A percentile compares a stretch with the other conserved stretches of the same genome.
These are phyloP conservation scores for Acanthopagrus latus DNA, from an alignment of 2,797 vertebrate species.

Conservation along the genomic window DNA sequence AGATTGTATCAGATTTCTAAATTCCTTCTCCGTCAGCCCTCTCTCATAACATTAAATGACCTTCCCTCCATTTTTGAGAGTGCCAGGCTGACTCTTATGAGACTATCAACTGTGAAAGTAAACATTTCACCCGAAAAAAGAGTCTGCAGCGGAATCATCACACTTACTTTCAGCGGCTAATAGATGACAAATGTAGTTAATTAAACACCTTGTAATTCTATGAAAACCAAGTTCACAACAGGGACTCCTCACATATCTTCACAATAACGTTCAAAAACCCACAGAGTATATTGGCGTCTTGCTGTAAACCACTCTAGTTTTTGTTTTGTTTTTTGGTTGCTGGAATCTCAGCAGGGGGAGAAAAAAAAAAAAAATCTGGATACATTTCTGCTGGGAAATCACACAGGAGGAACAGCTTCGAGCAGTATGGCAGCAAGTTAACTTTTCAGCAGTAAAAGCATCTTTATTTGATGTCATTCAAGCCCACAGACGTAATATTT, in stretches of 20 bases:
- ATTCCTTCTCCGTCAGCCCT: neutral
- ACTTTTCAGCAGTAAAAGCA: neutral
- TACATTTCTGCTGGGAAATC: slow-evolving; percentile 13
- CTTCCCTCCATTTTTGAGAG: neutral
- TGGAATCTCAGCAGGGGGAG: neutral
- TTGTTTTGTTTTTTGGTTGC: neutral
- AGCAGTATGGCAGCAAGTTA: neutral
- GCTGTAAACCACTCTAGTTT: neutral
- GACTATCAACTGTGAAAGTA: neutral
- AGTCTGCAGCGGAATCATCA: neutral
- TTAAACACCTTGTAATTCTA: neutral
- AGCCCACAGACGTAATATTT: neutral
- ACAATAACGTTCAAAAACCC: neutral
- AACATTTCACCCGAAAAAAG: neutral
- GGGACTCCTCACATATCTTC: neutral
- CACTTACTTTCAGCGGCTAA: neutral
- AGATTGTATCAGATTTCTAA: neutral
- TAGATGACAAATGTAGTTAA: neutral
- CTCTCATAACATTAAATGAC: neutral
- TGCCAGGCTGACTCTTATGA: neutral
- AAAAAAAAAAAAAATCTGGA: neutral
- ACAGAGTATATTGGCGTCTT: neutral
- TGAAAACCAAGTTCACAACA: neutral
- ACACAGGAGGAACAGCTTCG: neutral
- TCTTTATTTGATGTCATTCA: neutral